Base-by-base conservation (phyloP, 2,113 vertebrate species). In the Channa argus region DNA sequence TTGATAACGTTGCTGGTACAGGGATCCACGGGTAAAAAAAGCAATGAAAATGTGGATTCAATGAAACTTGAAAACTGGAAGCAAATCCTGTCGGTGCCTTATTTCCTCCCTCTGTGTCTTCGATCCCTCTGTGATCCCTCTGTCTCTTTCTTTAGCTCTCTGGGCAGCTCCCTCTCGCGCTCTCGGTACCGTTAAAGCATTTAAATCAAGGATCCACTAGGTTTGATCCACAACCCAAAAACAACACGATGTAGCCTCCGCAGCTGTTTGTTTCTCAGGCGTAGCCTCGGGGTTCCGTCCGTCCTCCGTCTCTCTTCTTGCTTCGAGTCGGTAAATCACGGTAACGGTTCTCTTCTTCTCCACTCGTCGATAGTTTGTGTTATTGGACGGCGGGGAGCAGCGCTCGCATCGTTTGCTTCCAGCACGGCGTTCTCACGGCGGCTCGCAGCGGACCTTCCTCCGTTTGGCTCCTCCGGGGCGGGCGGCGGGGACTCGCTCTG, bases 381-480 rank as follows among this genome's bases (percentile, higher is more conserved):
- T 82, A 88, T 67, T 92, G 91, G 92, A 92, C 87, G 92, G 86
- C 53, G 89, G 92, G 36, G 76, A 63, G 85, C 85, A 84, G 91
- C 87, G 92, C 89, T 90, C 83, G 92, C 95, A 96, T 96, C 92
- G 91, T 92, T 87, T 78, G 82, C 4, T 41, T 41, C 39, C 39
- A 41, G 39, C 39, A 41, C 39, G 39, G 39, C 39, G 80, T 77
- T 83, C 74, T 84, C 61, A 6, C 76, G 60, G 65, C 60, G 80
- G 91, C 85, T 92, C 89, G 87, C 82, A 82, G 88, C 75, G 88
- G 84, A 93, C 92, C 83, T 64, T 74, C 54, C 71, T 90, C 66
- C 47, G 59, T 87, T 70, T n/a, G 67, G 75, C 58, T 91, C 72
- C 82, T 89, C 84, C 86, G 77, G 51, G 71, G 68, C 79, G 75